Evolutionary conservation across 2,888 invertebrate species (phyloP), one percentile per base, ranked within the genome.

Genomic region (Timema cristinae): DNA sequence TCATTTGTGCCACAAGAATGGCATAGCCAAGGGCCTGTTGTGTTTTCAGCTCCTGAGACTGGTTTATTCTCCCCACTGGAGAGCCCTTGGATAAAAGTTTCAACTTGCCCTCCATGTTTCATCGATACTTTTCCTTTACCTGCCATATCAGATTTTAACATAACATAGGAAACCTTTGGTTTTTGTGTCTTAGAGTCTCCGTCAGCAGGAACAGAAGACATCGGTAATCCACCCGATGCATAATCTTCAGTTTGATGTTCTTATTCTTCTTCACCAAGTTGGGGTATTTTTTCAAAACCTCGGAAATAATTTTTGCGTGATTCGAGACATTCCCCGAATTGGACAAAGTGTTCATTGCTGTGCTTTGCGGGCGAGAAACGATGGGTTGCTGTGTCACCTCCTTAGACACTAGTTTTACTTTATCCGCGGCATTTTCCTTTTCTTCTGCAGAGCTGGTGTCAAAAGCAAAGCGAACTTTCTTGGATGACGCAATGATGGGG

Each of bases 271-370:
- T 93, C 0, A 94, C 91, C 73, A 95, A 85, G 81, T 94, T 92
- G 0, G 95, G 94, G 85, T 93, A 94, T 80, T 94, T 94, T 77
- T 94, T 93, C 54, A 95, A 81, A 0, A 95, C 93, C 77, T 94
- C 94, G 73, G 92, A 90, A 72, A 95, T 94, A 69, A 95, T 93
- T 83, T 93, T 94, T 0, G 93, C 92, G 83, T 94, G 94, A 81
- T 91, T 90, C 54, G 80, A 80, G 2, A 82, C 77, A 50, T 71
- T 50, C 66, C 70, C 73, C 50, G 67, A 50, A 11, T 70, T 69
- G 16, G 70, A 15, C 10, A 69, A 49, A 16, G 59, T 68, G 11
- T 47, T 61, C 15, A 70, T 61, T 1, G 69, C 32, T n/a, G 52
- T 15, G 11, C 66, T 16, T 48, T 47, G 47, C 32, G n/a, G 7